These are phyloP conservation scores for Mastigias papua DNA, from an alignment of 30 jellyfish, hydroid and myxozoan species.

Conservation along the genomic window DNA sequence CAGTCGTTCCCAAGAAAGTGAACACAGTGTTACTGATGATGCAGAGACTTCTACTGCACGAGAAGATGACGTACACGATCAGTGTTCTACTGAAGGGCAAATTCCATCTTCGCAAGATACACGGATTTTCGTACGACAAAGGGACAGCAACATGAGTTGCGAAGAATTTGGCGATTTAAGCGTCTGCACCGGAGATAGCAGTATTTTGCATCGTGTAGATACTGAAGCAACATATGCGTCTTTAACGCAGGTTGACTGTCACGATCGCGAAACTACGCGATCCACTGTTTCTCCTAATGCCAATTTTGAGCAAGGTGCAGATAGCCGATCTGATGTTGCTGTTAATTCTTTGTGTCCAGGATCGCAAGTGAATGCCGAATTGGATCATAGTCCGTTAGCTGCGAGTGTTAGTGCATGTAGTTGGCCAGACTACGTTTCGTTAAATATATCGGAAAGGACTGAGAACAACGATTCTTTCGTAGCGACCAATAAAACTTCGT, in stretches of 20 bases:
- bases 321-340: neutral
- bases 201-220: neutral
- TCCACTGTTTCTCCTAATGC: neutral
- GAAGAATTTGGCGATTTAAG: neutral
- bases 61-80: neutral
- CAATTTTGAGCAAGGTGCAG: neutral
- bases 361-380: neutral
- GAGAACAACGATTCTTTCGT: neutral
- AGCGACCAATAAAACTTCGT: neutral
- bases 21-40: neutral
- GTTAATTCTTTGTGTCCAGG: neutral
- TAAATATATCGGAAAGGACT: neutral
- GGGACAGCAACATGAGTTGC: conserved; percentile 28
- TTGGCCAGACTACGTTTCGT: neutral
- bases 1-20: neutral
- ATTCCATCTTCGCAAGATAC: conserved; percentile 5
- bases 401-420: neutral
- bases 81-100: neutral
- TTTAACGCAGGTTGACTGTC: neutral
- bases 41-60: neutral
- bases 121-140: conserved; percentile 18
- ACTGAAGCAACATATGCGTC: neutral
- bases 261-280: neutral
- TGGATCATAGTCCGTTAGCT: neutral
- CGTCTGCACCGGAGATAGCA: neutral